Percentiles rank a stretch among this genome's conserved stretches.
Evolutionary conservation across 2,113 vertebrate genomes (phyloP).

Genomic region (Cynocephalus volans): DNA sequence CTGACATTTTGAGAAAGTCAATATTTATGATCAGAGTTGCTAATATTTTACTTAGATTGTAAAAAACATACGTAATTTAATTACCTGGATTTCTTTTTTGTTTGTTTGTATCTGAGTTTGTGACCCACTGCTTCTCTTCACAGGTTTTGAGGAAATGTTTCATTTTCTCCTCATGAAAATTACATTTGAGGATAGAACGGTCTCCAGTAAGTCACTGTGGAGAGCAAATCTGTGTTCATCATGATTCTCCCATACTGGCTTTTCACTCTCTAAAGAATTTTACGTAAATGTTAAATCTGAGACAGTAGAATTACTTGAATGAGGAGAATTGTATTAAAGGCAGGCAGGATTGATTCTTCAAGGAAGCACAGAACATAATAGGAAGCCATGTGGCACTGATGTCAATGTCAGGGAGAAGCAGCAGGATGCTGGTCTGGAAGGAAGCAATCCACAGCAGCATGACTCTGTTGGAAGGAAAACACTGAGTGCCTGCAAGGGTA

Average conservation of each 20-base stretch:
- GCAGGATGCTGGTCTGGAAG: not conserved
- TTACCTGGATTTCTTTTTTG: not conserved
- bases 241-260: not conserved
- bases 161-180: not conserved
- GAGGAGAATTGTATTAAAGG: not conserved
- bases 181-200: not conserved
- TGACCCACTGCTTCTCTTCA: not conserved
- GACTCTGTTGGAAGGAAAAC: not conserved
- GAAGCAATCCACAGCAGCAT: not conserved
- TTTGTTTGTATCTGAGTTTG: not conserved
- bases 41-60: not conserved
- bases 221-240: not conserved
- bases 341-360: slow-evolving; percentile 25
- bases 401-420: not conserved
- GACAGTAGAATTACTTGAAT: not conserved
- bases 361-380: slow-evolving; percentile 7
- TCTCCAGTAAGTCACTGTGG: not conserved
- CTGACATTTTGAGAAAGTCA: not conserved
- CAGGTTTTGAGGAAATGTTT: not conserved
- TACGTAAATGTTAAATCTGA: slow-evolving; percentile 47
- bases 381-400: slow-evolving; percentile 31
- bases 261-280: not conserved
- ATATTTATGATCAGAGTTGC: not conserved
- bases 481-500: fast-evolving
- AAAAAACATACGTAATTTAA: not conserved